Percentiles rank a stretch among this genome's conserved stretches.
These are phyloP conservation scores for Sinelater perroti DNA, from an alignment of 2,888 invertebrate genomes.

Conservation along the genomic window DNA sequence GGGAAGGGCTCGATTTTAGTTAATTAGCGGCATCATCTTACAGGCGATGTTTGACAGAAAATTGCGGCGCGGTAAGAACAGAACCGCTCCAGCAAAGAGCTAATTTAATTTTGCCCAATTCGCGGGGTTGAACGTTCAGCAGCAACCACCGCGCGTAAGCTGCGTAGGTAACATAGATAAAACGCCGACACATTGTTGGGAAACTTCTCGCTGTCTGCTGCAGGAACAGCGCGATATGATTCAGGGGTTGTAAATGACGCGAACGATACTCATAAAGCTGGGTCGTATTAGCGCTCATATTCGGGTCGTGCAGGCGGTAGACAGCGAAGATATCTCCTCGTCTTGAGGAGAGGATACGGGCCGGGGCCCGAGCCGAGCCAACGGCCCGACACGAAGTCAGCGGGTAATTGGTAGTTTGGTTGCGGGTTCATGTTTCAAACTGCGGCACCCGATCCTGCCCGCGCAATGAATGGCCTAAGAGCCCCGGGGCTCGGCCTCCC, in stretches of 20 bases:
- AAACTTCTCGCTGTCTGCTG: constrained; percentile 16
- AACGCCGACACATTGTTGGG: constrained; percentile 12
- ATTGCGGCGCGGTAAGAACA: constrained; percentile 5
- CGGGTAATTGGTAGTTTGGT: constrained; percentile 49
- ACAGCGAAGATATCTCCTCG: constrained; percentile 8
- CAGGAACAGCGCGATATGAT: constrained; percentile 17
- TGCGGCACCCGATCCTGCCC: constrained; percentile 34
- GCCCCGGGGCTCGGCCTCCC: constrained; percentile 42
- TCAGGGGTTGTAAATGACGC: constrained; percentile 11
- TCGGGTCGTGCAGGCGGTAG: constrained; percentile 16
- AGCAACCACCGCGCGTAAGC: constrained; percentile 9
- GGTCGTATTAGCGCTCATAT: constrained; percentile 20
- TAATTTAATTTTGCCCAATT: constrained; percentile 16
- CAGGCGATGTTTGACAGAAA: constrained; percentile 9
- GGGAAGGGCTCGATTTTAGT: constrained; percentile 2
- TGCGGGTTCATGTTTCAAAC: constrained; percentile 37
- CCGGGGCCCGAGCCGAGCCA: constrained; percentile 17
- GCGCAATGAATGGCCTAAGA: constrained; percentile 42
- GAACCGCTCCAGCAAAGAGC: background rate
- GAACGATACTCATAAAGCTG: constrained; percentile 15
- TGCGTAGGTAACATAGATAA: constrained; percentile 17
- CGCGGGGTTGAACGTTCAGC: constrained; percentile 7
- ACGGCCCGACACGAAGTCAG: constrained; percentile 36
- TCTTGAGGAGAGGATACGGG: constrained; percentile 13
- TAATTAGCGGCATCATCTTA: constrained; percentile 9